Conservation (phyloP, 2,888 invertebrate species). For the Orthosia gracilis region DNA sequence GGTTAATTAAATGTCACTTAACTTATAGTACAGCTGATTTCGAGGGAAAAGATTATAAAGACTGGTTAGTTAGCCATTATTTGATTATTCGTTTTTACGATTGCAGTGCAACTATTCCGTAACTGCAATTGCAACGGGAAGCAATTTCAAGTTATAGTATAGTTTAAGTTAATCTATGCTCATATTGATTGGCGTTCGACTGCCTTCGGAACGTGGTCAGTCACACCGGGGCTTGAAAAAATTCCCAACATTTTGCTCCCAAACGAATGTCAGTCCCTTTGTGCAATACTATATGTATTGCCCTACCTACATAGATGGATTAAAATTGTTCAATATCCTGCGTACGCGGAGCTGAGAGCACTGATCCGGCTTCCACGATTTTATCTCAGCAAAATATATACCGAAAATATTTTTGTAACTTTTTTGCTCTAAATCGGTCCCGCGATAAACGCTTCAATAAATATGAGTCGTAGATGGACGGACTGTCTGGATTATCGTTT, state of each 20-base stretch:
- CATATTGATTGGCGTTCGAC: slow-evolving; percentile 47
- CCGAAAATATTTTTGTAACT: slow-evolving; percentile 50
- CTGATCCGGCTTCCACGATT: slow-evolving; percentile 53
- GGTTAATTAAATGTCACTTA: slow-evolving; percentile 28
- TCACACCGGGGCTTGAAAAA: slow-evolving; percentile 35
- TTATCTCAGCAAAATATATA: slow-evolving; percentile 40
- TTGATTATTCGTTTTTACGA: neutral
- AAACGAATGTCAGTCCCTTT: slow-evolving; percentile 58
- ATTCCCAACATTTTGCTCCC: slow-evolving; percentile 41
- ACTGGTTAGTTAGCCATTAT: neutral
- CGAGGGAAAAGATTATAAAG: neutral
- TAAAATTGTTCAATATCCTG: slow-evolving; percentile 45
- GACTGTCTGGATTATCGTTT: slow-evolving; percentile 52
- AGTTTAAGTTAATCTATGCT: slow-evolving; percentile 10
- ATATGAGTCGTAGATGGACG: slow-evolving; percentile 57
- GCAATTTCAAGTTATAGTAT: slow-evolving; percentile 26
- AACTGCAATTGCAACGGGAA: neutral
- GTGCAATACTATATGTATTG: slow-evolving; percentile 47
- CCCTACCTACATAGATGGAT: slow-evolving; percentile 44
- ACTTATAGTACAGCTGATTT: neutral
- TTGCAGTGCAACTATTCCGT: neutral
- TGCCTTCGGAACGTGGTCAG: slow-evolving; percentile 29
- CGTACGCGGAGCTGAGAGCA: slow-evolving; percentile 34
- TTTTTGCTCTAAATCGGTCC: slow-evolving; percentile 50
- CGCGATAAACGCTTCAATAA: slow-evolving; percentile 57